Conservation (phyloP, 1,140 invertebrate species). For the Amphibalanus amphitrite region DNA sequence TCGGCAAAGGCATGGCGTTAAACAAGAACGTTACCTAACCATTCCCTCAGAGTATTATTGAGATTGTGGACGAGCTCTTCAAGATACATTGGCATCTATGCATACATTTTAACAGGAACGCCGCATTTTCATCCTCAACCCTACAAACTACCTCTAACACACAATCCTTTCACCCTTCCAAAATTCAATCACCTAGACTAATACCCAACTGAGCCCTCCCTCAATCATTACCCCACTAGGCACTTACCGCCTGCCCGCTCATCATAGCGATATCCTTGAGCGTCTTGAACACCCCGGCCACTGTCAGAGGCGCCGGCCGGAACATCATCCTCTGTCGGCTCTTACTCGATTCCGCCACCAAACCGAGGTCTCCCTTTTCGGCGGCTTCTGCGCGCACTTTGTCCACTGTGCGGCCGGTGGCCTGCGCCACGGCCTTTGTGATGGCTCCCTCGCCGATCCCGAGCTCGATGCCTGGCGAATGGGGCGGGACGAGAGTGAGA, state of each 20-base stretch:
- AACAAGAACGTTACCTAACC: too few species aligned
- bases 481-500: background rate
- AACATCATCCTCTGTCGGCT: constrained; percentile 78
- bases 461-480: constrained; percentile 45
- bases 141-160: too few species aligned
- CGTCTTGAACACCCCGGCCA: constrained; percentile 56
- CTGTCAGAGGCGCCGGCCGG: constrained; percentile 32
- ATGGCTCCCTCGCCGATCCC: constrained; percentile 86
- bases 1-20: too few species aligned
- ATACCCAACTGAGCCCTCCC: too few species aligned
- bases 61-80: too few species aligned
- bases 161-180: too few species aligned
- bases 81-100: too few species aligned
- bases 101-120: too few species aligned
- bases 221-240: constrained; percentile 6
- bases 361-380: constrained; percentile 68
- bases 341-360: constrained; percentile 80
- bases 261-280: constrained; percentile 78
- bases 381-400: constrained; percentile 71
- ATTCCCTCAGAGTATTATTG: too few species aligned
- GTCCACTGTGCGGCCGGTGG: constrained; percentile 66
- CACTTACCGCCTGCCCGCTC: constrained; percentile 53
- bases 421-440: constrained; percentile 86
- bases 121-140: too few species aligned
- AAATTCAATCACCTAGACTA: too few species aligned